These are phyloP conservation scores for Timema cristinae DNA, from an alignment of 2,888 invertebrate genomes.

Conservation along the genomic window DNA sequence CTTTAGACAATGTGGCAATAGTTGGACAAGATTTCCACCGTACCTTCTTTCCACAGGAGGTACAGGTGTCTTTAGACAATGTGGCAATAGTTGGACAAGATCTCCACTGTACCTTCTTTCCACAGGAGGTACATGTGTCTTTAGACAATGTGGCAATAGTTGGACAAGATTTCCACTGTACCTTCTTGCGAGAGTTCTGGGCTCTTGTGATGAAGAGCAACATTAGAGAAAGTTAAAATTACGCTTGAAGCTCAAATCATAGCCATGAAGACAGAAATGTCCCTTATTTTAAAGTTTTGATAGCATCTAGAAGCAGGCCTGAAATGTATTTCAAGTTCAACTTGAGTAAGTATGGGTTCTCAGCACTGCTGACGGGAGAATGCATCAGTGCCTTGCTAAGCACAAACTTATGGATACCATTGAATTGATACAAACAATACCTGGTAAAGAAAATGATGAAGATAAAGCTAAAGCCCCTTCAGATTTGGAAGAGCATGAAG, in stretches of 20 bases:
- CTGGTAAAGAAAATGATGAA: no score
- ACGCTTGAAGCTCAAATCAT: background rate
- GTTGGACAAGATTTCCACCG: no score
- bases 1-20: no score
- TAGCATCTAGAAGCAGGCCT: background rate
- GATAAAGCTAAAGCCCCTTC: background rate
- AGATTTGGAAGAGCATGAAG: background rate
- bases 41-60: no score
- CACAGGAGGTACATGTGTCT: no score
- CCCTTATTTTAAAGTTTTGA: background rate
- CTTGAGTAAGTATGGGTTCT: background rate
- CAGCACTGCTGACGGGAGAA: background rate
- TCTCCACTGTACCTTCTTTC: no score
- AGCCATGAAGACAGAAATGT: background rate
- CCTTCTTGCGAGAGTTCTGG: background rate
- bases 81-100: no score
- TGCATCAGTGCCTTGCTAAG: background rate
- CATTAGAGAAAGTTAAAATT: background rate
- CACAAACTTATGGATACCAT: background rate
- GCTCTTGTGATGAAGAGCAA: background rate
- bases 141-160: background rate
- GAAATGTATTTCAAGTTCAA: background rate
- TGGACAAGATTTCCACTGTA: background rate
- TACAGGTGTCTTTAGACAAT: no score
- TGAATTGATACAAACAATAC: background rate